A percentile compares a stretch with the other conserved stretches of the same genome.
phyloP scores from a whole-genome alignment of 2,888 invertebrate genomes.

The Apamea crenata region DNA sequence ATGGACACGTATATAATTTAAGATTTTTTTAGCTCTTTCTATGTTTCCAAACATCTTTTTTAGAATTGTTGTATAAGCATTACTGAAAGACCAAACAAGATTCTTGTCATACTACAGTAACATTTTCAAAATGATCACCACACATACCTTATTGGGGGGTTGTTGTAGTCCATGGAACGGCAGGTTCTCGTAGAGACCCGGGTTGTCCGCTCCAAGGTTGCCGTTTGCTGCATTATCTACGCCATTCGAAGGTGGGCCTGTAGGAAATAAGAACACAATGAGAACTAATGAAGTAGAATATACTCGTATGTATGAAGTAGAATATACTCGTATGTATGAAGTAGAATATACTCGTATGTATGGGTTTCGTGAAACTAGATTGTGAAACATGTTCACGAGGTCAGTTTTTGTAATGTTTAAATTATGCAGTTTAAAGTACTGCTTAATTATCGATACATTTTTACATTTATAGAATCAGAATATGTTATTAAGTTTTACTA shows the following conservation, averaged over 20 bases:
- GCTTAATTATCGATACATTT: background rate
- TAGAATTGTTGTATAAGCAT: background rate
- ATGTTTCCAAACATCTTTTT: background rate
- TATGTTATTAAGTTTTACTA: background rate
- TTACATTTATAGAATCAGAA: background rate
- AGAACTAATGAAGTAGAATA: slow-evolving; percentile 4
- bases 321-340: too few relatives aligned
- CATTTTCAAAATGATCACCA: background rate
- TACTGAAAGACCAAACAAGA: slow-evolving; percentile 37
- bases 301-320: too few relatives aligned
- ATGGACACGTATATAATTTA: background rate
- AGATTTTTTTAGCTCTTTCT: too few relatives aligned
- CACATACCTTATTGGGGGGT: slow-evolving; percentile 96
- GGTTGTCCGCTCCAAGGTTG: slow-evolving; percentile 93
- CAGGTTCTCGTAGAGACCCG: slow-evolving; percentile 97
- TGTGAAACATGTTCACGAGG: background rate
- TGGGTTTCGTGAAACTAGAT: background rate
- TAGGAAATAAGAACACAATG: slow-evolving; percentile 6
- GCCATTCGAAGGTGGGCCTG: slow-evolving; percentile 90
- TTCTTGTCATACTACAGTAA: background rate
- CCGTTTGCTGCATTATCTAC: slow-evolving; percentile 91
- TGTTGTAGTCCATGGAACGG: slow-evolving; percentile 98
- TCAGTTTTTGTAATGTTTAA: background rate
- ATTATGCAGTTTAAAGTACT: background rate
- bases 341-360: background rate